A percentile compares a stretch with the other conserved stretches of the same genome.
Evolutionary conservation across 2,113 vertebrate genomes (phyloP).

Genomic region (Gyps fulvus): DNA sequence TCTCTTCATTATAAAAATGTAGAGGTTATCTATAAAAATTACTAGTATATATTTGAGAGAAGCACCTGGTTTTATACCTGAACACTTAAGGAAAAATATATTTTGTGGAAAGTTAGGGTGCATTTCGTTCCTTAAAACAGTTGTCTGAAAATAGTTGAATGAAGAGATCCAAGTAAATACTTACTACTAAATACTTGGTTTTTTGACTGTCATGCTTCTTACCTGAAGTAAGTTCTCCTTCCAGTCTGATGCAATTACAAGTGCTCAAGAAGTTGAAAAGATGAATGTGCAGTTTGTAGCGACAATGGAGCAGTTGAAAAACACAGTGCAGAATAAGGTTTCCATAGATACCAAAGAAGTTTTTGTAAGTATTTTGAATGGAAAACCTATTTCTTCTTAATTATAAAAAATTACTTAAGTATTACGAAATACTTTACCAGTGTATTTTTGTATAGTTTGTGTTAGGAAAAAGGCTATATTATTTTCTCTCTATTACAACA

Average conservation of each 20-base stretch:
- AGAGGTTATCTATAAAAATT: neutral
- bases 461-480: neutral
- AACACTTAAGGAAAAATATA: neutral
- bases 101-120: neutral
- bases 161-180: neutral
- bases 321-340: conserved; percentile 71
- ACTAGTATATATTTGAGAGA: neutral
- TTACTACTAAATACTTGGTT: neutral
- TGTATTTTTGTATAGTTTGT: neutral
- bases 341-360: conserved; percentile 81
- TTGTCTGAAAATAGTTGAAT: neutral
- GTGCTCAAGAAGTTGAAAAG: conserved; percentile 76
- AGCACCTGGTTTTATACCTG: neutral
- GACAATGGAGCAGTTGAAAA: conserved; percentile 75
- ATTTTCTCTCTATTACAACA: neutral
- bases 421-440: neutral
- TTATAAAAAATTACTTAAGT: neutral
- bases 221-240: neutral
- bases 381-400: neutral
- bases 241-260: conserved; percentile 81
- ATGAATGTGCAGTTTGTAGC: conserved; percentile 73
- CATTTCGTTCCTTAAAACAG: neutral
- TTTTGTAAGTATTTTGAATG: conserved; percentile 81
- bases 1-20: neutral
- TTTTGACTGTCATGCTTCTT: neutral